A percentile compares a stretch with the other conserved stretches of the same genome.
These are phyloP conservation scores for Rhamnusium bicolor DNA, from an alignment of 2,888 invertebrate species.

Conservation along the genomic window DNA sequence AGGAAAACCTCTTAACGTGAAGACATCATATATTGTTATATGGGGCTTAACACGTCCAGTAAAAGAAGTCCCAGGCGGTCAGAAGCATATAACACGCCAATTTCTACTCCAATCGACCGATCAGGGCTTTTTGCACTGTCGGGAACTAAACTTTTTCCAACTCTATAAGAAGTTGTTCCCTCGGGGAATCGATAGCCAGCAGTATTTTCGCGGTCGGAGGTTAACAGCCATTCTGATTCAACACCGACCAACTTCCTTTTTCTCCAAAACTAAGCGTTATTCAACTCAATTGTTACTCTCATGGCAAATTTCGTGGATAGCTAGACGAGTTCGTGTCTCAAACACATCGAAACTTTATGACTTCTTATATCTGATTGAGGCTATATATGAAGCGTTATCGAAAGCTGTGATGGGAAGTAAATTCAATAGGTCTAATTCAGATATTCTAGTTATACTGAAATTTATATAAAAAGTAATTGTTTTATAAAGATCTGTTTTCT, in stretches of 20 bases:
- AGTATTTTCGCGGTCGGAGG: slow-evolving; percentile 64
- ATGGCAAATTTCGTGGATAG: slow-evolving; percentile 22
- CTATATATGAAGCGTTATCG: background rate
- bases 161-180: slow-evolving; percentile 64
- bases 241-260: slow-evolving; percentile 57
- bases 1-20: background rate
- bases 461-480: too few relatives aligned
- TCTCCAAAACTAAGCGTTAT: slow-evolving; percentile 29
- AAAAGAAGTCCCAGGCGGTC: slow-evolving; percentile 63
- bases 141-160: slow-evolving; percentile 62
- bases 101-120: slow-evolving; percentile 68
- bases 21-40: slow-evolving; percentile 25
- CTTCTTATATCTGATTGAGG: slow-evolving; percentile 6
- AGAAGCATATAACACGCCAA: slow-evolving; percentile 68
- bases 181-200: slow-evolving; percentile 52
- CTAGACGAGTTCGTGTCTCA: background rate
- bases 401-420: background rate
- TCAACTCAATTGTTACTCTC: slow-evolving; percentile 27
- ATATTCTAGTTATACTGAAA: too few relatives aligned
- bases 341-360: slow-evolving; percentile 4
- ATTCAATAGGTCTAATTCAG: too few relatives aligned
- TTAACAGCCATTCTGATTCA: slow-evolving; percentile 66
- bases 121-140: slow-evolving; percentile 65
- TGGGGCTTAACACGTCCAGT: slow-evolving; percentile 39
- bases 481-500: too few relatives aligned